Evolutionary conservation across 2,113 vertebrate genomes (phyloP).

Genomic region (Bolborhynchus lineola): DNA sequence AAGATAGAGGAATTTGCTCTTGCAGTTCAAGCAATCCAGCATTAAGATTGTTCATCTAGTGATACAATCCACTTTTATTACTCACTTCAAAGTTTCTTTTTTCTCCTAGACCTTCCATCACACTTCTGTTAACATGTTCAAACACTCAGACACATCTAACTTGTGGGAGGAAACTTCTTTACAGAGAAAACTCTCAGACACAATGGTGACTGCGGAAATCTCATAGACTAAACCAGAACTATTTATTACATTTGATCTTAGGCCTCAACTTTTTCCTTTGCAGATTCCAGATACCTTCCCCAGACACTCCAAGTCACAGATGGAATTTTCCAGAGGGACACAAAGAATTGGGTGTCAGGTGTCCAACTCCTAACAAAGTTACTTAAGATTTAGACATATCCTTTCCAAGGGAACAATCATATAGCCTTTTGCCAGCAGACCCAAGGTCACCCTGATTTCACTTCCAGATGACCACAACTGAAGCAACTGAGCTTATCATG

Average conservation of each 20-base stretch:
- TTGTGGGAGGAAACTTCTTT: neutral
- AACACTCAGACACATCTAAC: neutral
- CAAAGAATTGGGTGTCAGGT: neutral
- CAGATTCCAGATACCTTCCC: neutral
- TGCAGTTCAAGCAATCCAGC: neutral
- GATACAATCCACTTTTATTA: neutral
- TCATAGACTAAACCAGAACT: neutral
- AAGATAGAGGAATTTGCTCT: neutral
- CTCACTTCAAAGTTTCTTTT: neutral
- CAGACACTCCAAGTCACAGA: neutral
- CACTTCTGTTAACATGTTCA: neutral
- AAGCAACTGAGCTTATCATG: neutral
- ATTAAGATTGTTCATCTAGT: neutral
- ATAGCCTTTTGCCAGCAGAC: neutral
- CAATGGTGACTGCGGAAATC: neutral
- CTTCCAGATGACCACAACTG: neutral
- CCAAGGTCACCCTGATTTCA: neutral
- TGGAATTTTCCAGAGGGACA: neutral
- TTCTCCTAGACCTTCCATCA: neutral
- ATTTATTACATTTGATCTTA: neutral
- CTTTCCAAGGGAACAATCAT: neutral
- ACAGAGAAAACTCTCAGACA: neutral
- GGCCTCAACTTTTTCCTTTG: neutral
- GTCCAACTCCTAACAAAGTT: neutral
- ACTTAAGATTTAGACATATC: neutral